A percentile compares a stretch with the other conserved stretches of the same genome.
phyloP scores from a whole-genome alignment of 1,140 invertebrate species.

The Panagrolaimus sp. region DNA sequence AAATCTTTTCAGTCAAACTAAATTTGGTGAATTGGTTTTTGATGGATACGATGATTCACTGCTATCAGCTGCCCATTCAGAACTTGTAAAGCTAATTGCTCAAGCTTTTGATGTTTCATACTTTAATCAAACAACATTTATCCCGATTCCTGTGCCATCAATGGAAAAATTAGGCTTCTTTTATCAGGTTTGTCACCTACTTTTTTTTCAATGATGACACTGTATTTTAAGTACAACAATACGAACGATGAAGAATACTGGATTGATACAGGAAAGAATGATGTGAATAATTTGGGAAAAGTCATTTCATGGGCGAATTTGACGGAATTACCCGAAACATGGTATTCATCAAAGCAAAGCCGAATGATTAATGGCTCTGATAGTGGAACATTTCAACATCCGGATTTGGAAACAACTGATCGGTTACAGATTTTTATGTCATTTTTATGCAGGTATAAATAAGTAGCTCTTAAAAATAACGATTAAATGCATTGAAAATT shows the following conservation, averaged over 20 bases:
- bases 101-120: conserved; percentile 17
- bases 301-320: conserved; percentile 19
- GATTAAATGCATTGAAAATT: background rate
- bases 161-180: conserved; percentile 33
- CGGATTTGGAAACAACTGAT: background rate
- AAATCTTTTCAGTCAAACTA: conserved; percentile 13
- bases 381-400: conserved; percentile 1
- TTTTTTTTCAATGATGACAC: too few species aligned
- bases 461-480: background rate
- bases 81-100: conserved; percentile 24
- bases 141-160: conserved; percentile 31
- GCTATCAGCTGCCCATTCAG: conserved; percentile 28
- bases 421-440: background rate
- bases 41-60: conserved; percentile 36
- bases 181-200: background rate
- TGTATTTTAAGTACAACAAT: conserved; percentile 29
- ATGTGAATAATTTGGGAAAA: conserved; percentile 33
- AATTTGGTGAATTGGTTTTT: conserved; percentile 33
- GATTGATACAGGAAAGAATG: conserved; percentile 29
- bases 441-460: background rate
- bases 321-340: conserved; percentile 13
- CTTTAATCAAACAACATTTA: conserved; percentile 21
- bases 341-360: conserved; percentile 21
- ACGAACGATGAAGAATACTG: conserved; percentile 38
- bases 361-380: conserved; percentile 24